Base-by-base conservation (phyloP, 1,140 invertebrate genomes). In the Drosophila lacteicornis region DNA sequence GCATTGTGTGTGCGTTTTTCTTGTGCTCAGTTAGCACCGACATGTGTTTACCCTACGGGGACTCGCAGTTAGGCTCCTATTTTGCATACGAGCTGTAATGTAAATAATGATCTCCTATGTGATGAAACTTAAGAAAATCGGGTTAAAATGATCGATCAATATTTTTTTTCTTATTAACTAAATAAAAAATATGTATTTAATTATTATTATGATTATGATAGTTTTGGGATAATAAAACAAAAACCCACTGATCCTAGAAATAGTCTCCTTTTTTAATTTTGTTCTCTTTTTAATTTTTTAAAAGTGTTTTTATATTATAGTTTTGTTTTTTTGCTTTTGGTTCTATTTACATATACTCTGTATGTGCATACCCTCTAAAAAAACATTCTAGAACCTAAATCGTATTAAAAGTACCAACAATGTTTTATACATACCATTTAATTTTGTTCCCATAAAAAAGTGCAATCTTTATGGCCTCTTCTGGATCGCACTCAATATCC, bases 1-100 rank as follows among this genome's bases (percentile, higher is more conserved):
- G 76, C 68, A 66, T 71, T 88, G 76, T 80, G 53, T 87, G 80
- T 74, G 76, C 75, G 65, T 87, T 88, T 71, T 77, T 77, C 75
- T 77, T 80, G 59, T 62, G 15, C 27, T 22, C 36, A n/a, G 27
- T 27, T 8, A 36, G 38, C 46, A 67, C 56, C 80, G 80, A 80
- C 43, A 45, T 49, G 0, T 15, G 5, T 25, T 53, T 76, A 53
- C 61, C 38, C 84, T 87, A 50, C 40, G 8, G 4, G 25, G 13
- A 22, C 30, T 22, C 13, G 3, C 0, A 0, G 22, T 0, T 11
- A 17, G 15, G 7, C 25, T 25, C 6, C 7, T 36, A 27, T 17
- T 38, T 38, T 38, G 2, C 7, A 51, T 9, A 36, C 6, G 6
- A 59, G 12, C 7, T 19, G 11, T 5, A 11, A 15, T 17, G 19